Conservation (phyloP, 2,113 vertebrate species). For the Syngnathus floridae region DNA sequence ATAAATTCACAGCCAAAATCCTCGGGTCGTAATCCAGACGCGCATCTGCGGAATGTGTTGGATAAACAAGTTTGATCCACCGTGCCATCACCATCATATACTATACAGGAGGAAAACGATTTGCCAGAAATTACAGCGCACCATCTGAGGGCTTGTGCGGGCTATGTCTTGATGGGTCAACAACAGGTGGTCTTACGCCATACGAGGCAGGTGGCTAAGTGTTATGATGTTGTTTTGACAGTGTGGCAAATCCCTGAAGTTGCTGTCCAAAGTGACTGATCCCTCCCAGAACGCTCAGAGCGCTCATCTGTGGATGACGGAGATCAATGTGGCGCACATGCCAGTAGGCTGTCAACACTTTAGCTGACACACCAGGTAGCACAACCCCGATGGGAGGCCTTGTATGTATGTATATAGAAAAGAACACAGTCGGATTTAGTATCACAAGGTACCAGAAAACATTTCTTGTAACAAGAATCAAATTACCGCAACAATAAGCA, state of each 20-base stretch:
- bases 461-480: too few relatives aligned
- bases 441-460: too few relatives aligned
- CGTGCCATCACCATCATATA: not conserved
- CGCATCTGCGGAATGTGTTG: not conserved
- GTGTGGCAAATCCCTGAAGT: slow-evolving; percentile 1
- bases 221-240: slow-evolving; percentile 8
- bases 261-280: slow-evolving; percentile 6
- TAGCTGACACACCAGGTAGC: slow-evolving; percentile 9
- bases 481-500: too few relatives aligned
- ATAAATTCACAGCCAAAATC: not conserved
- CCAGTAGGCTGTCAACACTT: not conserved
- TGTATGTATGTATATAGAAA: not conserved
- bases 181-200: not conserved
- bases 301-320: slow-evolving; percentile 2
- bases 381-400: not conserved
- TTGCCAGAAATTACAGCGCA: not conserved
- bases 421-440: too few relatives aligned
- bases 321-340: not conserved
- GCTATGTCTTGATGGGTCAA: not conserved
- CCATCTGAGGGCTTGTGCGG: not conserved
- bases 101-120: not conserved
- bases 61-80: not conserved
- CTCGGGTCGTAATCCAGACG: not conserved
- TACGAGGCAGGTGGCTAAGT: not conserved
- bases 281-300: not conserved